Base-by-base conservation (phyloP, 2,113 vertebrate genomes). In the Pleuronectes platessa region DNA sequence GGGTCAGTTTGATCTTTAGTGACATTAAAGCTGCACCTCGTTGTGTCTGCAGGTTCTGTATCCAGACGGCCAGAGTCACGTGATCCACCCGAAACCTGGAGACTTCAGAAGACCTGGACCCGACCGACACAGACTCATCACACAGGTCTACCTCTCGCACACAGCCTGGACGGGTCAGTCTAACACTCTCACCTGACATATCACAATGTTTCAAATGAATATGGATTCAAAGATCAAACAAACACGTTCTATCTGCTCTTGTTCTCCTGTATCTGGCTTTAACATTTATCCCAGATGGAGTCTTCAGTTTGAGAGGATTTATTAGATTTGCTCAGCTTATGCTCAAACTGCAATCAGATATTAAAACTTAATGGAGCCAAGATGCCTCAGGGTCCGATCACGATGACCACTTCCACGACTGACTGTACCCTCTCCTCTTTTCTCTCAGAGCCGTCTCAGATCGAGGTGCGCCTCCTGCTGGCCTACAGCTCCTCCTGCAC, bases 141-240 rank as follows among this genome's bases (percentile, higher is more conserved):
- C 98, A 20, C 97, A 99, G 89, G 97, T 99, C 56, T 99, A 99
- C 90, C 95, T 99, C 26, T 99, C 97, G 0, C 98, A 99, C 84
- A 95, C 94, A 0, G 97, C 98, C 4, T 99, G 98, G 98, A 99
- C 98, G 89, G 98, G 98, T 99, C 76, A 72, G 87, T 53, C 0
- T 0, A 21, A 53, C 61, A 45, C 31, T 42, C 10, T 21, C 53
- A 56, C 9, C 20, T 37, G 35, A 37, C 35, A 37, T 37, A 31
- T 31, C 5, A 5, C 1, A 31, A 31, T 31, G 45, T 47, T 15
- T 47, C 45, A 17, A 15, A 26, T 9, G 11, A 40, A 40, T 40
- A 11, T 40, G 37, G 37, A 40, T 40, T 12, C 1, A 40, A 40
- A 37, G 35, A 10, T 37, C 9, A 37, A 37, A 37, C 31, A 35